These are phyloP conservation scores for Salvator merianae DNA, from an alignment of 2,113 vertebrate genomes.

Conservation along the genomic window DNA sequence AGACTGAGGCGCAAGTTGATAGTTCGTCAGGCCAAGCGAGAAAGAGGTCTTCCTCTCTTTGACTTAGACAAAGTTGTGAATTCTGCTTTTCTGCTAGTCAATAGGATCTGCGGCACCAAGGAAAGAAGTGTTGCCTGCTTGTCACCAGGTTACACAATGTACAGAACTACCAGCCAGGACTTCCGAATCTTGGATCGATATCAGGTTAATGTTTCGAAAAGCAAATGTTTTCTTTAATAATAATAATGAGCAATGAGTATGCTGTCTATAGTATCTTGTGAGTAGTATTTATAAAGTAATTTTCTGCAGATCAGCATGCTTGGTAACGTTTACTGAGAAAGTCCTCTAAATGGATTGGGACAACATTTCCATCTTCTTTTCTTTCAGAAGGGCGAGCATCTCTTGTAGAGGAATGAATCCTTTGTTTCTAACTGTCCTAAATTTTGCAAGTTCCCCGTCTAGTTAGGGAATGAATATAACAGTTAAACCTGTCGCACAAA, in stretches of 20 bases:
- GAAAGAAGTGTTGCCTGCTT: constrained; percentile 66
- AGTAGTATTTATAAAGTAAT: neutral
- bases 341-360: neutral
- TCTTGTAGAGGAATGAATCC: neutral
- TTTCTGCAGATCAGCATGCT: neutral
- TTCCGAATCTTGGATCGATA: constrained; percentile 94
- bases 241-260: neutral
- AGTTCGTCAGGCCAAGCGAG: constrained; percentile 89
- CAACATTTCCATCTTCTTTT: neutral
- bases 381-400: neutral
- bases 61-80: constrained; percentile 90
- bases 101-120: constrained; percentile 86
- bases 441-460: neutral
- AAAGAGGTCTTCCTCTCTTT: constrained; percentile 89
- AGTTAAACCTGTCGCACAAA: neutral
- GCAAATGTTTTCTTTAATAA: neutral
- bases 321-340: constrained; percentile 7
- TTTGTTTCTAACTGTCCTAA: no score
- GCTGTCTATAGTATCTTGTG: neutral
- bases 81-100: constrained; percentile 87
- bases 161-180: constrained; percentile 87
- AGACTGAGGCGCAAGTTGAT: constrained; percentile 90
- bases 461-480: neutral
- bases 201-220: constrained; percentile 78
- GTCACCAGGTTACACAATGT: constrained; percentile 69